Percentiles rank a stretch among this genome's conserved stretches.
Evolutionary conservation across 1,140 invertebrate species (phyloP).

Genomic region (Holotrichia oblita): DNA sequence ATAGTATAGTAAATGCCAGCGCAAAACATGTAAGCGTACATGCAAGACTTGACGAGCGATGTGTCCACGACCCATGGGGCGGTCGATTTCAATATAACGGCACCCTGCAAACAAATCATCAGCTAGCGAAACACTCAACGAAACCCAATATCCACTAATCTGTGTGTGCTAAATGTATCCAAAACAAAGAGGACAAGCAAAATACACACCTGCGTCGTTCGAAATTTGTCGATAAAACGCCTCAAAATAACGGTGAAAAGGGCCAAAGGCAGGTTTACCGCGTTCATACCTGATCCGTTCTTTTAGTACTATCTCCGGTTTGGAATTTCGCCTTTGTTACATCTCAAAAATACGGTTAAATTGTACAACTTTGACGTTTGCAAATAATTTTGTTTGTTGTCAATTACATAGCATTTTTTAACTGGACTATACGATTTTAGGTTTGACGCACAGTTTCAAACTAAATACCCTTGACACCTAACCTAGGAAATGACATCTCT

Average conservation of each 20-base stretch:
- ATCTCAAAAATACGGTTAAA: slow-evolving; percentile 19
- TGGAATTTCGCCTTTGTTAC: slow-evolving; percentile 3
- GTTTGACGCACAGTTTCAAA: not conserved
- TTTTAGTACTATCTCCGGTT: not conserved
- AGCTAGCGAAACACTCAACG: not conserved
- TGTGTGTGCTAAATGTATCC: no score
- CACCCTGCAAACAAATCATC: slow-evolving; percentile 4
- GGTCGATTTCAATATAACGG: not conserved
- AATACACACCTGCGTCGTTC: slow-evolving; percentile 31
- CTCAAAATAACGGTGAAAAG: slow-evolving; percentile 32
- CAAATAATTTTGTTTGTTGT: slow-evolving; percentile 26
- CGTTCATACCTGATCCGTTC: not conserved
- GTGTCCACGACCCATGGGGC: not conserved
- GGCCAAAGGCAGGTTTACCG: slow-evolving; percentile 37
- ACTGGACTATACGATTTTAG: not conserved
- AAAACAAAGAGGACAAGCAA: not conserved
- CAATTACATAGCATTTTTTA: not conserved
- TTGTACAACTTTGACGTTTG: slow-evolving; percentile 23
- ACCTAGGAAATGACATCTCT: no score
- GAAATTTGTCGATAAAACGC: slow-evolving; percentile 38
- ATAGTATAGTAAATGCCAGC: slow-evolving; percentile 12
- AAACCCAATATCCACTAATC: not conserved
- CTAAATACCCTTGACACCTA: no score
- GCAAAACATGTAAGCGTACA: slow-evolving; percentile 28
- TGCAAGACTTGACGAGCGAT: not conserved